These are phyloP conservation scores for Brachypodius melanocephalos DNA, from an alignment of 2,113 vertebrate species.

Conservation along the genomic window DNA sequence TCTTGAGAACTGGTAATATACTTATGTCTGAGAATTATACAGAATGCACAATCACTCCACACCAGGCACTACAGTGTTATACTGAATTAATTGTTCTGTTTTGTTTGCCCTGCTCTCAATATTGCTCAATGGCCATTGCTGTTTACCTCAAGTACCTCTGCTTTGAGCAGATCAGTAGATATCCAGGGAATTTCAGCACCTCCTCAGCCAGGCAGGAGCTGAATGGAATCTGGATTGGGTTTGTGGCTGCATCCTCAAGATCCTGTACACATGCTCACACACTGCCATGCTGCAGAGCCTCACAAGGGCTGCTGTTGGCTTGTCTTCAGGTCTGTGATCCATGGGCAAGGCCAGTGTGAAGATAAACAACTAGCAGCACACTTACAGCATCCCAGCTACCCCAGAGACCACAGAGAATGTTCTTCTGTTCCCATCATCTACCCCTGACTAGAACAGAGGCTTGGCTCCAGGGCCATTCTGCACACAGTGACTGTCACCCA, in stretches of 20 bases:
- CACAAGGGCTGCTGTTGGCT: not conserved
- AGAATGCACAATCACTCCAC: not conserved
- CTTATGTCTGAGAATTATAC: not conserved
- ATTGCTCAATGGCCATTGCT: not conserved
- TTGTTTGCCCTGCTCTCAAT: not conserved
- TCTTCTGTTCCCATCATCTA: not conserved
- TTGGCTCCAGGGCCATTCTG: rapidly evolving
- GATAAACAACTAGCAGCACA: not conserved
- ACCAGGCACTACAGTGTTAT: rapidly evolving
- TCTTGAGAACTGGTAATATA: not conserved
- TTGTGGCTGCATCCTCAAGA: not conserved
- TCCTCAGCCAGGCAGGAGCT: not conserved
- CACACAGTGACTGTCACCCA: rapidly evolving
- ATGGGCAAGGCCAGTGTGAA: not conserved
- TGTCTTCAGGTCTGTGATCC: not conserved
- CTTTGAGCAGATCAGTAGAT: not conserved
- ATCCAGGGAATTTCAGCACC: not conserved
- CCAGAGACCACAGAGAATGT: not conserved
- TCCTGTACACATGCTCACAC: not conserved
- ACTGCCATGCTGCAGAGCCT: not conserved
- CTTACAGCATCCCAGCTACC: not conserved
- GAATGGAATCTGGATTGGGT: not conserved
- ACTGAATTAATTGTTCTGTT: not conserved
- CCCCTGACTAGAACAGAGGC: not conserved
- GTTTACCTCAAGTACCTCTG: not conserved